Evolutionary conservation across 2,888 invertebrate genomes (phyloP), one percentile per base, ranked within the genome.

Genomic region (Agelastica alni): DNA sequence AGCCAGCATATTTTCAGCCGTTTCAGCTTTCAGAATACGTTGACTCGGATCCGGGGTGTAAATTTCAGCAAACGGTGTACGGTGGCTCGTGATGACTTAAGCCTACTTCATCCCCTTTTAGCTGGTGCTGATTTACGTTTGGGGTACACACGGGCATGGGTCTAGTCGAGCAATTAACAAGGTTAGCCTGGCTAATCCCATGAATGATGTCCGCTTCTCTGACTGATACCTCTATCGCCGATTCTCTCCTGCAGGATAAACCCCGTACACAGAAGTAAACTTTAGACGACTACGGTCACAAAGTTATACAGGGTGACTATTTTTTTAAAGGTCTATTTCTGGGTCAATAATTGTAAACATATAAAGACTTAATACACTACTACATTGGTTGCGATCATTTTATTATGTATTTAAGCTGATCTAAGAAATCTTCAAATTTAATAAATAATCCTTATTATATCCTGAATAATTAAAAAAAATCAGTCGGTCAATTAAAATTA

Each of bases 111-210:
- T 75, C 75, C 75, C 74, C 71, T 73, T 75, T 75, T 75, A 75
- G 75, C 74, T 71, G 70, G 73, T 73, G 74, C 76, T 77, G 77
- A 77, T 77, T 77, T 77, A 77, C 76, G 76, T 74, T 71, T 67
- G 65, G 70, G 71, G 71, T 70, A 70, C 69, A 71, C 69, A 70
- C 69, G 68, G 67, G 69, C 68, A 66, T 70, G 70, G 73, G 72
- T 72, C 74, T 75, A 72, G 72, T 69, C 70, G 71, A 73, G 78
- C 77, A 78, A 78, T 78, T 78, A 78, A 78, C 78, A 77, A 76
- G 76, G 77, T 77, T 77, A 77, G 77, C 76, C 73, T 63, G 73
- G 77, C 74, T 78, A 78, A 78, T 78, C 78, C 78, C 74, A 74
- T 78, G 78, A 78, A 78, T 78, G 78, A 78, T 78, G 78, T 75